phyloP scores from a whole-genome alignment of 2,113 vertebrate species.

The Plecotus auritus region DNA sequence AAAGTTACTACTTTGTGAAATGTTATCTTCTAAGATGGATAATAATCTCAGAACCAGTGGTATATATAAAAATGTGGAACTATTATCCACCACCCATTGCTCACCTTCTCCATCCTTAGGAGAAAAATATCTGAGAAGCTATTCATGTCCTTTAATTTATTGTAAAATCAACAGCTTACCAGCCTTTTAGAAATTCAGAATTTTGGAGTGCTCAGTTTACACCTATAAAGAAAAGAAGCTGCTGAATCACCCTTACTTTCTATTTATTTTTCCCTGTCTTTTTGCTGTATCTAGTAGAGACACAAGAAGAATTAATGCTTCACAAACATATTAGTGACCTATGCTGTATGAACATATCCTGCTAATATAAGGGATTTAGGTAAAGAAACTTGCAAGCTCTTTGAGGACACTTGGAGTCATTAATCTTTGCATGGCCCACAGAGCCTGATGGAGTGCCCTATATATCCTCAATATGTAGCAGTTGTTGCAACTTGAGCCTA shows the following conservation, averaged over 20 bases:
- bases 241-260: neutral
- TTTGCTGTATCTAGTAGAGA: neutral
- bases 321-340: neutral
- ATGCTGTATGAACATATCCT: neutral
- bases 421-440: neutral
- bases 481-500: neutral
- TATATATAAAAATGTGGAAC: neutral
- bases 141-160: neutral
- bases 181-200: neutral
- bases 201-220: neutral
- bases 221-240: neutral
- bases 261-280: neutral
- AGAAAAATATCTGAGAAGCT: neutral
- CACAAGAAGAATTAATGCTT: neutral
- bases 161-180: neutral
- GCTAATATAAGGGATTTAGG: neutral
- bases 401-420: neutral
- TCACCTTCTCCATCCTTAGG: neutral
- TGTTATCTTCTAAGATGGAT: neutral
- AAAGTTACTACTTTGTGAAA: neutral
- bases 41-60: neutral
- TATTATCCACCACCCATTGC: neutral
- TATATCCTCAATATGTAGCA: neutral
- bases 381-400: neutral
- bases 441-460: neutral